Evolutionary conservation across 2,888 invertebrate species (phyloP), one percentile per base, ranked within the genome.

Genomic region (Anoplius nigerrimus): DNA sequence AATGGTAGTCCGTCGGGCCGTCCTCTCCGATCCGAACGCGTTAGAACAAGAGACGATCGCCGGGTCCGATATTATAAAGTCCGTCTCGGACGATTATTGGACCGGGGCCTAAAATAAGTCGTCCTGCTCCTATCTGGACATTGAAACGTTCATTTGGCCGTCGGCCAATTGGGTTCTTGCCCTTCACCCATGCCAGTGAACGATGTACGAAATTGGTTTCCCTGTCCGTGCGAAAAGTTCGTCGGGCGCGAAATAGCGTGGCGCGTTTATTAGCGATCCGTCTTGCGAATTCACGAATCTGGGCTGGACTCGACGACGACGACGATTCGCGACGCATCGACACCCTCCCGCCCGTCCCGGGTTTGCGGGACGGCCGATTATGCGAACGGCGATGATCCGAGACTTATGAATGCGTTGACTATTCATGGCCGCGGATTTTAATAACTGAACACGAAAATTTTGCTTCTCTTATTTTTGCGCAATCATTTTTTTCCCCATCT

Each of bases 181-280:
- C 87, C 86, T 87, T 88, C 86, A 84, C 81, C 84, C 81, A 84
- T 84, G 86, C 85, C 85, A 86, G 81, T 86, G 82, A 84, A 84
- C 85, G 82, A 77, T 86, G 84, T 82, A 84, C 83, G 79, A 85
- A 86, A 84, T 86, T 84, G 85, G 80, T 84, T 84, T 82, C 77
- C 80, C 80, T 75, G 80, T 83, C 80, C 56, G 76, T 63, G 71
- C 66, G 60, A 72, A 79, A 75, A 74, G 64, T 72, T 72, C 64
- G 60, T 58, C 71, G 65, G n/a, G 34, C 34, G 34, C 34, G 34
- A 34, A 34, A 34, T 34, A 34, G 34, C 34, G 34, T 6, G 34
- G 34, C 4, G 11, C 34, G 34, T 34, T n/a, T 6, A 34, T 34
- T 34, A 34, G 11, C 6, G 34, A 1, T 1, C 6, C 34, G 8